Evolutionary conservation across 2,888 invertebrate genomes (phyloP).

Genomic region (Busseola fusca): DNA sequence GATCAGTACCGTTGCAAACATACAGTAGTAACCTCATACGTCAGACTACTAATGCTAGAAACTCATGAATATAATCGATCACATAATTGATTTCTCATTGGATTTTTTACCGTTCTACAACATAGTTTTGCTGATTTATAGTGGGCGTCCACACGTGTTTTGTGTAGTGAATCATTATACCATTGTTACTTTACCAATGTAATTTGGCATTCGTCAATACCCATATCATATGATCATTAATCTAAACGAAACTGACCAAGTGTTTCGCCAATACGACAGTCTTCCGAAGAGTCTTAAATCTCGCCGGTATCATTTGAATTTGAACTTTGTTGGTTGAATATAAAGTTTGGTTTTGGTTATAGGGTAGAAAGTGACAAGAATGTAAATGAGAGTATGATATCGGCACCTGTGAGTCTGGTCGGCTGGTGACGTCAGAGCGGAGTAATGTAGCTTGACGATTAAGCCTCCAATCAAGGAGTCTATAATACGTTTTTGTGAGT

Average conservation of each 20-base stretch:
- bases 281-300: slow-evolving; percentile 40
- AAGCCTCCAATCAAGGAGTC: slow-evolving; percentile 67
- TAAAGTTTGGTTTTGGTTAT: slow-evolving; percentile 63
- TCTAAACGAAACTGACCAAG: slow-evolving; percentile 57
- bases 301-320: slow-evolving; percentile 4
- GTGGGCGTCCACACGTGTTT: slow-evolving; percentile 70
- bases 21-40: slow-evolving; percentile 49
- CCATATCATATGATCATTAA: slow-evolving; percentile 54
- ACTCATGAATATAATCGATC: slow-evolving; percentile 67
- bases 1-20: slow-evolving; percentile 57
- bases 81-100: slow-evolving; percentile 73
- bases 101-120: slow-evolving; percentile 79
- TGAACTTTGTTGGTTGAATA: slow-evolving; percentile 37
- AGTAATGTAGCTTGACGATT: slow-evolving; percentile 70
- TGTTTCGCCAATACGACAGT: slow-evolving; percentile 43
- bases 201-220: slow-evolving; percentile 56
- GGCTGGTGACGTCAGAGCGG: slow-evolving; percentile 76
- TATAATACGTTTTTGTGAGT: slow-evolving; percentile 65
- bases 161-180: slow-evolving; percentile 57
- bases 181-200: slow-evolving; percentile 54
- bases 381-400: slow-evolving; percentile 77
- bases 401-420: slow-evolving; percentile 86
- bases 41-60: slow-evolving; percentile 55
- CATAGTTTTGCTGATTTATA: slow-evolving; percentile 68
- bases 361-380: slow-evolving; percentile 67